Percentiles rank a stretch among this genome's conserved stretches.
phyloP scores from a whole-genome alignment of 1,140 invertebrate species.

The Drosophila cardini region DNA sequence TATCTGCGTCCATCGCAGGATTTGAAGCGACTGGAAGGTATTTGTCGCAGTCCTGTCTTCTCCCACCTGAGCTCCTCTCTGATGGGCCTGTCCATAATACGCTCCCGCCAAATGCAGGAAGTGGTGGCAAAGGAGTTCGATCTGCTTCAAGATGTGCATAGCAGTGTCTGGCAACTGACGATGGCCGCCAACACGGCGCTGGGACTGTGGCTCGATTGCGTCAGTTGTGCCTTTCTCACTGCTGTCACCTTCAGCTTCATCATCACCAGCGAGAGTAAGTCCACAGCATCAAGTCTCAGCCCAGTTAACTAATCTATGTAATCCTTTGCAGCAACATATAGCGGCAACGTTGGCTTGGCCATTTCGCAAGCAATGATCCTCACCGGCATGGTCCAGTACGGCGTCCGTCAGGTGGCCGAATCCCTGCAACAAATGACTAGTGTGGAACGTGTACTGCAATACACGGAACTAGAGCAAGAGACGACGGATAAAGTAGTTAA shows the following conservation, averaged over 20 bases:
- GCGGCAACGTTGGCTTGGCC: constrained; percentile 90
- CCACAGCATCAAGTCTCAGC: too few relatives aligned
- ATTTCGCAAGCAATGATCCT: constrained; percentile 92
- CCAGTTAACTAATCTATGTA: background rate
- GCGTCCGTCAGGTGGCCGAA: constrained; percentile 92
- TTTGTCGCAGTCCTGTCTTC: constrained; percentile 91
- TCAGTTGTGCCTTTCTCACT: constrained; percentile 88
- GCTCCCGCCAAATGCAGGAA: constrained; percentile 89
- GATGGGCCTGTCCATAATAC: constrained; percentile 92
- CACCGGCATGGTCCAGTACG: constrained; percentile 94
- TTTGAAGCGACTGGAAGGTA: constrained; percentile 92
- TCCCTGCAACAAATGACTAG: constrained; percentile 94
- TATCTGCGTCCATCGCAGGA: constrained; percentile 92
- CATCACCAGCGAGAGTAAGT: constrained; percentile 76
- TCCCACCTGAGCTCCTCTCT: constrained; percentile 92
- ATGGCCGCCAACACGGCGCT: constrained; percentile 88
- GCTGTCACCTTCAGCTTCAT: constrained; percentile 88
- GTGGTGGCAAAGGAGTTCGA: constrained; percentile 90
- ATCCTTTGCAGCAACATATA: constrained; percentile 85
- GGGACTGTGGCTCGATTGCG: constrained; percentile 90
- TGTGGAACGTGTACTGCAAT: constrained; percentile 92
- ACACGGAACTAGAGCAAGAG: constrained; percentile 87
- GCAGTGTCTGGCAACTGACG: constrained; percentile 88
- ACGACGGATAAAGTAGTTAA: constrained; percentile 40
- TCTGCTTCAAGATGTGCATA: constrained; percentile 88